Conservation (phyloP, 2,888 invertebrate genomes). For the Colletes collaris region DNA sequence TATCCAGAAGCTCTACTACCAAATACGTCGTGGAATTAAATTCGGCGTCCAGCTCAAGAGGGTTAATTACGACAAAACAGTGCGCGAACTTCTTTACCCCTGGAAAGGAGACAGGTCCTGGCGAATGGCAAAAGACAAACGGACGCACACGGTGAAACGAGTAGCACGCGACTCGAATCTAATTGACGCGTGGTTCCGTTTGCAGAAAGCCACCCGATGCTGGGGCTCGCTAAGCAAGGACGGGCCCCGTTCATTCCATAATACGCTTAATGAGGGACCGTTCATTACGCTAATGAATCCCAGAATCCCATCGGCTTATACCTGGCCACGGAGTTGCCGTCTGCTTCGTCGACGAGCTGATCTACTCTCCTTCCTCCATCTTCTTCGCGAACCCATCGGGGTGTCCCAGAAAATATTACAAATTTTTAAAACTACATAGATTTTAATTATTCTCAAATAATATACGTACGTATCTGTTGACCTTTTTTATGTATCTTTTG, state of each 20-base stretch:
- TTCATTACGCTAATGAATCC: slow-evolving; percentile 79
- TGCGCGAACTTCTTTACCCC: slow-evolving; percentile 26
- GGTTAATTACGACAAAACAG: slow-evolving; percentile 55
- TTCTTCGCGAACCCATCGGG: background rate
- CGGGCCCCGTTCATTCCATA: slow-evolving; percentile 63
- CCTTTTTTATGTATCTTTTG: too few relatives aligned
- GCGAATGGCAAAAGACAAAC: slow-evolving; percentile 19
- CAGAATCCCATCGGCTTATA: slow-evolving; percentile 72
- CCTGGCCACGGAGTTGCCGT: slow-evolving; percentile 51
- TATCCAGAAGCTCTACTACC: too few relatives aligned
- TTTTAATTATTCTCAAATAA: too few relatives aligned
- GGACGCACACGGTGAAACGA: slow-evolving; percentile 26
- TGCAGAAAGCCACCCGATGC: slow-evolving; percentile 62
- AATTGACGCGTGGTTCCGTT: slow-evolving; percentile 73
- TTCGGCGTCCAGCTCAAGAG: slow-evolving; percentile 28
- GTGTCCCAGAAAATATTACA: too few relatives aligned
- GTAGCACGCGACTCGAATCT: slow-evolving; percentile 70
- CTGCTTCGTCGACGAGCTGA: slow-evolving; percentile 46
- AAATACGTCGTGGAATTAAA: slow-evolving; percentile 21
- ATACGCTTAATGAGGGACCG: slow-evolving; percentile 76
- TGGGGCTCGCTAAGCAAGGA: slow-evolving; percentile 44
- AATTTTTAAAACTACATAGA: too few relatives aligned
- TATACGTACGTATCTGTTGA: too few relatives aligned
- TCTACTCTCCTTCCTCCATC: slow-evolving; percentile 29
- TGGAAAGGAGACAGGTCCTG: slow-evolving; percentile 18